A percentile compares a stretch with the other conserved stretches of the same genome.
These are phyloP conservation scores for Phlogophora meticulosa DNA, from an alignment of 2,888 invertebrate genomes.

Conservation along the genomic window DNA sequence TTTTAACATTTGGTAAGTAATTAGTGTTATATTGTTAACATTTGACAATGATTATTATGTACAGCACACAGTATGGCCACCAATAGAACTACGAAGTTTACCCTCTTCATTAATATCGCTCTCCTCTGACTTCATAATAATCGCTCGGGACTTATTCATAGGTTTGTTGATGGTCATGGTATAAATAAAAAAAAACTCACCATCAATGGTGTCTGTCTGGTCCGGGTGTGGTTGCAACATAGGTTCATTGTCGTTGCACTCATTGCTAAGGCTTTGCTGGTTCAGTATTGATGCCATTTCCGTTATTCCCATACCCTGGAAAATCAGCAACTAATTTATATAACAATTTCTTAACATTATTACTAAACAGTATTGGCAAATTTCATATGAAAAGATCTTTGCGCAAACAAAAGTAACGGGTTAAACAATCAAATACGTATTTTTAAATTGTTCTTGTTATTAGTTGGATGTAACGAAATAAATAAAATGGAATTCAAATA, in stretches of 20 bases:
- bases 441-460: not conserved
- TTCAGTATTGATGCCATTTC: constrained; percentile 92
- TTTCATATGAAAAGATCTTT: not conserved
- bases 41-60: constrained; percentile 63
- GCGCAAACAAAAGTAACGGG: not conserved
- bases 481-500: constrained; percentile 38
- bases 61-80: constrained; percentile 62
- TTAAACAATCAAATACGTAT: not conserved
- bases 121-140: not conserved
- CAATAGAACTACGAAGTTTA: constrained; percentile 59
- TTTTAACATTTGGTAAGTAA: not conserved
- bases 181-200: constrained; percentile 87
- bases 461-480: constrained; percentile 18
- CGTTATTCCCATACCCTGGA: constrained; percentile 92
- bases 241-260: constrained; percentile 91
- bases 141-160: constrained; percentile 10
- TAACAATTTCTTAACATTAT: constrained; percentile 7
- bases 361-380: not conserved
- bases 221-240: constrained; percentile 92
- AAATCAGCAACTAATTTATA: constrained; percentile 64
- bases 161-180: constrained; percentile 36
- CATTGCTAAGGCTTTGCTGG: constrained; percentile 92
- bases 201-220: constrained; percentile 94
- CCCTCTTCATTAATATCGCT: not conserved
- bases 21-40: constrained; percentile 40